phyloP scores from a whole-genome alignment of 2,888 invertebrate species.

The Metacarcinus magister region DNA sequence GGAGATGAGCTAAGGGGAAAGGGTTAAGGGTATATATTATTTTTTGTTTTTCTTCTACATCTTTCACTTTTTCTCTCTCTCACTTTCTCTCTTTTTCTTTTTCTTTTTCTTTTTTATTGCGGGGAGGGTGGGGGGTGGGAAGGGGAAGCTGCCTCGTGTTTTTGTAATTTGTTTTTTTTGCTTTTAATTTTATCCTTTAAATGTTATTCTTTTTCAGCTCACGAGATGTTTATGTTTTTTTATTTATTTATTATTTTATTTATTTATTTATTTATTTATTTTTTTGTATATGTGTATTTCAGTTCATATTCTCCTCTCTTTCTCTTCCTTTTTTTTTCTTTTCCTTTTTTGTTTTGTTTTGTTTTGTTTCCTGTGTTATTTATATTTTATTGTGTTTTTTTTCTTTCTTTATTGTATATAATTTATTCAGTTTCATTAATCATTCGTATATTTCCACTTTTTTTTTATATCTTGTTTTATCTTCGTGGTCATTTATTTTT shows the following conservation, averaged over 20 bases:
- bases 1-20: no score
- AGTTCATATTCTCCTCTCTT: no score
- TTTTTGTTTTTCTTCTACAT: background rate
- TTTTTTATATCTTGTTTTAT: background rate
- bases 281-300: background rate
- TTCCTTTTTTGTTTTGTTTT: no score
- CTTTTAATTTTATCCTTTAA: background rate
- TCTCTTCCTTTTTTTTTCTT: background rate
- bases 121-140: background rate
- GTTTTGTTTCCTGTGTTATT: no score
- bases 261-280: background rate
- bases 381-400: no score
- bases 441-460: background rate
- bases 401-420: no score
- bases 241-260: background rate
- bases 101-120: background rate
- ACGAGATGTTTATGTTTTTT: background rate
- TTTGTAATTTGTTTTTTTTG: no score
- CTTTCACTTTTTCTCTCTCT: background rate
- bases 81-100: background rate
- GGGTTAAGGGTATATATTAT: background rate
- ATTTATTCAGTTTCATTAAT: background rate
- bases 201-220: background rate
- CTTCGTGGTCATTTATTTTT: background rate
- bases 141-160: background rate